A percentile compares a stretch with the other conserved stretches of the same genome.
Evolutionary conservation across 2,888 invertebrate species (phyloP).

Genomic region (Formica aserva): DNA sequence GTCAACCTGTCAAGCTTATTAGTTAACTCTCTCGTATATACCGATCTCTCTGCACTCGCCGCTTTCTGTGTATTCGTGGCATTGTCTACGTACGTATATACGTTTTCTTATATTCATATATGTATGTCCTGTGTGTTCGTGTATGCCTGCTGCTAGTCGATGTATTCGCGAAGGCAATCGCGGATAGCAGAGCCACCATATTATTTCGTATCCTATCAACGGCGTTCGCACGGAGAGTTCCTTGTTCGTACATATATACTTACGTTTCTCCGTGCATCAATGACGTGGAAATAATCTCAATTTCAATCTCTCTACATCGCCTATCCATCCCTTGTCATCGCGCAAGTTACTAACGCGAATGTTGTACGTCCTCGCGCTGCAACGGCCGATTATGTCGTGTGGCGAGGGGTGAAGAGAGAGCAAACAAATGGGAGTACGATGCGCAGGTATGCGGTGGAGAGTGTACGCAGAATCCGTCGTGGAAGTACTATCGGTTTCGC

Average conservation of each 20-base stretch:
- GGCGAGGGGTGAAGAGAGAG: not conserved
- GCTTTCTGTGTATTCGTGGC: too few relatives aligned
- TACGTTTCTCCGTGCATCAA: not conserved
- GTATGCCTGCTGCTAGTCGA: conserved; percentile 59
- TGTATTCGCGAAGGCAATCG: conserved; percentile 75
- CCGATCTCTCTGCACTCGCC: not conserved
- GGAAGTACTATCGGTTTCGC: not conserved
- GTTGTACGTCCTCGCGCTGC: not conserved
- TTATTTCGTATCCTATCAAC: conserved; percentile 78
- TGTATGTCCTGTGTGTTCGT: too few relatives aligned
- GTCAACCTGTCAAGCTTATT: conserved; percentile 45
- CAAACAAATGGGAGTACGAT: not conserved
- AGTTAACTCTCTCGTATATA: conserved; percentile 35
- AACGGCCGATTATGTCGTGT: not conserved
- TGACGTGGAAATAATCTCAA: not conserved
- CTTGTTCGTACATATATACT: not conserved
- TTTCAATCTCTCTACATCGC: not conserved
- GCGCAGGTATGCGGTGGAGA: not conserved
- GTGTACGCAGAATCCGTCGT: conserved; percentile 44
- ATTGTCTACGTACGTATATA: too few relatives aligned
- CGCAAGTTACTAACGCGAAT: not conserved
- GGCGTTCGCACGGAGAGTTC: conserved; percentile 61
- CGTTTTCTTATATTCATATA: too few relatives aligned
- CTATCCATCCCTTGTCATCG: too few relatives aligned
- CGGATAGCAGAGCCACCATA: conserved; percentile 80